These are phyloP conservation scores for Pimpla rufipes DNA, from an alignment of 2,888 invertebrate genomes.

Conservation along the genomic window DNA sequence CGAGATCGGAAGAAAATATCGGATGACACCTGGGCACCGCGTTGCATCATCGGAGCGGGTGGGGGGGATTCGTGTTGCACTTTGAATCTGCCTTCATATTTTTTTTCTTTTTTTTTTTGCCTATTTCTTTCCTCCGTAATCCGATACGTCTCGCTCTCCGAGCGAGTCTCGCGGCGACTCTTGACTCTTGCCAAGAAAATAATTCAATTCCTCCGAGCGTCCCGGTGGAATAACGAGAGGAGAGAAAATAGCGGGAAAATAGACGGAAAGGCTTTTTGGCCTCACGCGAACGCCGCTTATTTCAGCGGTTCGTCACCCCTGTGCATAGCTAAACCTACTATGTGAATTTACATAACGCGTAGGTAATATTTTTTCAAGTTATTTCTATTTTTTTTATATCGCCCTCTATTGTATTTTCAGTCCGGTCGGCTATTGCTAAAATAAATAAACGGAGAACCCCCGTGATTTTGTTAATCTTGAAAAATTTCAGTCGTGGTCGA, in stretches of 20 bases:
- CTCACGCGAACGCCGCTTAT: constrained; percentile 13
- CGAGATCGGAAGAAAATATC: constrained; percentile 59
- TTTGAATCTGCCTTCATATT: constrained; percentile 4
- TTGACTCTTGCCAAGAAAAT: constrained; percentile 49
- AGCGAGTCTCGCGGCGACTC: constrained; percentile 39
- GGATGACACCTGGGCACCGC: constrained; percentile 53
- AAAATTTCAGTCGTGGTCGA: constrained; percentile 22
- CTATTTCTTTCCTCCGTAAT: constrained; percentile 35
- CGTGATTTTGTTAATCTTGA: no score
- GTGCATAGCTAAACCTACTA: no score
- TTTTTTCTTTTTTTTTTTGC: constrained; percentile 4
- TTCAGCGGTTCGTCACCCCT: constrained; percentile 20
- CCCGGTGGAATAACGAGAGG: constrained; percentile 28
- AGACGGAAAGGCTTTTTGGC: no score
- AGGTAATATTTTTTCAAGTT: no score
- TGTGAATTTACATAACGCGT: no score
- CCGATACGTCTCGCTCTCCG: constrained; percentile 48
- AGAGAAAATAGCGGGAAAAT: no score
- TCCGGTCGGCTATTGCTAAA: no score
- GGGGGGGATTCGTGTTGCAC: no score
- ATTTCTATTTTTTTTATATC: no score
- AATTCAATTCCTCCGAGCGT: constrained; percentile 48
- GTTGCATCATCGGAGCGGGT: constrained; percentile 26
- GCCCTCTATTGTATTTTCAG: no score
- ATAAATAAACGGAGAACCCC: no score